Evolutionary conservation across 2,797 vertebrate species (phyloP).

Genomic region (Cuniculus paca): DNA sequence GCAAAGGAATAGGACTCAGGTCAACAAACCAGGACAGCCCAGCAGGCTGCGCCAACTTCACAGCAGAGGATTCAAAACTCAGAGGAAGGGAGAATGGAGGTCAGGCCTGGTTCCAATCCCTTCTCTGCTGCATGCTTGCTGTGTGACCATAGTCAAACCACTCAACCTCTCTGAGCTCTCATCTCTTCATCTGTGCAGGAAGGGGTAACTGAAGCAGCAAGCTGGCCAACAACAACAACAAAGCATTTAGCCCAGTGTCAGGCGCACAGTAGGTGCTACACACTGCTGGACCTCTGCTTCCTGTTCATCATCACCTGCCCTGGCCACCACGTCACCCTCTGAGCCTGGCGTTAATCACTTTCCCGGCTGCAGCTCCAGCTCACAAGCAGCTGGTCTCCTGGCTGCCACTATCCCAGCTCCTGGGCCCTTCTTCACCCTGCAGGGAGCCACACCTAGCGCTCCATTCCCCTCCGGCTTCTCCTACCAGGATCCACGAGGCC

Average conservation of each 20-base stretch:
- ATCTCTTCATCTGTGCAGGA: rapidly evolving
- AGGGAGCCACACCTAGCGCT: neutral
- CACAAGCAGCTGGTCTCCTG: neutral
- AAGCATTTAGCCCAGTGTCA: no score
- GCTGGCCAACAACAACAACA: rapidly evolving
- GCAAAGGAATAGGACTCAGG: neutral
- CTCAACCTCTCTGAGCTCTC: neutral
- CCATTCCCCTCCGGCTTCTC: no score
- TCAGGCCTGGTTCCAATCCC: neutral
- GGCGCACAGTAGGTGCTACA: neutral
- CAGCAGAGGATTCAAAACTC: neutral
- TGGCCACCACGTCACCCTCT: neutral
- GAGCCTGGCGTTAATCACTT: rapidly evolving
- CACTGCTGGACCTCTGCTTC: neutral
- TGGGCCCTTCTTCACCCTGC: rapidly evolving
- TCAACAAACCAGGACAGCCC: neutral
- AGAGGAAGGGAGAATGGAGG: rapidly evolving
- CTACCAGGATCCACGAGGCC: neutral
- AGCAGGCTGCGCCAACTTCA: neutral
- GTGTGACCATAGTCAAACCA: neutral
- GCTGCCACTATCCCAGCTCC: neutral
- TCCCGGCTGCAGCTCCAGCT: neutral
- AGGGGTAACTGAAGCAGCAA: rapidly evolving
- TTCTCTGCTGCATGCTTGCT: neutral
- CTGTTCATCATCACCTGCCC: no score